These are phyloP conservation scores for Ficedula albicollis DNA, from an alignment of 2,797 vertebrate species.

Conservation along the genomic window DNA sequence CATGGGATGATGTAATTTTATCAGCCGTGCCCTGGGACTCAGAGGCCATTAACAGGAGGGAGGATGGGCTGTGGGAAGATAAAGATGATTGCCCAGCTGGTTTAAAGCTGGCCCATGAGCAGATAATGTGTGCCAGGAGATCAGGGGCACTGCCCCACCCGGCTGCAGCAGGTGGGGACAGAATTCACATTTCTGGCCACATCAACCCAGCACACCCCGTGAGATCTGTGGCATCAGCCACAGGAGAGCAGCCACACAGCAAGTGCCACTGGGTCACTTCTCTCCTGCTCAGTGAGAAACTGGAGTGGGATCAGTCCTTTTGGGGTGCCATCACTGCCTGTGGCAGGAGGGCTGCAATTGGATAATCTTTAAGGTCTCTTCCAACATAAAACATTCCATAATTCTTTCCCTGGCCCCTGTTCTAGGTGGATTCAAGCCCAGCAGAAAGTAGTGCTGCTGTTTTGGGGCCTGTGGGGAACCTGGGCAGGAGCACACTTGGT, in stretches of 20 bases:
- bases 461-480: neutral
- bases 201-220: too few relatives aligned
- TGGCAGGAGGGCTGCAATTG: neutral
- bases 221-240: neutral
- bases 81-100: too few relatives aligned
- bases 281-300: neutral
- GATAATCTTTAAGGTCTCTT: neutral
- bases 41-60: too few relatives aligned
- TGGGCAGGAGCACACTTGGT: neutral
- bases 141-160: too few relatives aligned
- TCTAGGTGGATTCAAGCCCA: neutral
- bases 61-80: too few relatives aligned
- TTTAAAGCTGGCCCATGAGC: too few relatives aligned
- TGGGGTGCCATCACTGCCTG: rapidly evolving
- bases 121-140: too few relatives aligned
- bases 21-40: too few relatives aligned
- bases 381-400: neutral
- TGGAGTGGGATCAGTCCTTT: neutral
- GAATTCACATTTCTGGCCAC: too few relatives aligned
- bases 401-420: neutral
- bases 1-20: too few relatives aligned
- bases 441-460: neutral
- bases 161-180: too few relatives aligned
- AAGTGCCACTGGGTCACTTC: neutral
- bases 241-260: neutral